A percentile compares a stretch with the other conserved stretches of the same genome.
phyloP scores from a whole-genome alignment of 2,113 vertebrate genomes.

The Centropus unirufus region DNA sequence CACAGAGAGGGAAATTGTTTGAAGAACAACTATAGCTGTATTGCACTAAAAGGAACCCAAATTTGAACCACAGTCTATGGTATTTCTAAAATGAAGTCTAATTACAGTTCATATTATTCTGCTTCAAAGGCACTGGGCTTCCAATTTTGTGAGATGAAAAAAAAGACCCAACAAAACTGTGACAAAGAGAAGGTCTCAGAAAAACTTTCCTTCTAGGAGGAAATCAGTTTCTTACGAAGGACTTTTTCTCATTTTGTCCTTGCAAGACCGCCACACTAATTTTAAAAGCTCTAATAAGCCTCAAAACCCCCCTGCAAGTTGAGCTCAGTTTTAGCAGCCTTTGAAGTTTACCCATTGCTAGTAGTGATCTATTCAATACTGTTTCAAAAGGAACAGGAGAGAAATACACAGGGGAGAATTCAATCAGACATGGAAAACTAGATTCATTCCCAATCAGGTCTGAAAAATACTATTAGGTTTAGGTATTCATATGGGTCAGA shows the following conservation, averaged over 20 bases:
- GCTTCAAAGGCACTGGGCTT: background rate
- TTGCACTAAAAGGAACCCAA: background rate
- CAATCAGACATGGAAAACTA: background rate
- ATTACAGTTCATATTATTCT: background rate
- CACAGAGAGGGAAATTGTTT: background rate
- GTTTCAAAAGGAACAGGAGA: background rate
- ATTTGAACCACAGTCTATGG: background rate
- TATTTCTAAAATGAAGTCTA: background rate
- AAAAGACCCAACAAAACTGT: background rate
- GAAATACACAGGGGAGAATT: background rate
- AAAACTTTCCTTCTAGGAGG: background rate
- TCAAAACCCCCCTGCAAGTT: background rate
- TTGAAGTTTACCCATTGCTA: background rate
- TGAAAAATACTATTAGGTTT: background rate
- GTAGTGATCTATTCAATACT: background rate
- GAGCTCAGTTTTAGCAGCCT: conserved; percentile 14
- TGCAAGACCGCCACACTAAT: background rate
- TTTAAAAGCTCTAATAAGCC: conserved; percentile 22
- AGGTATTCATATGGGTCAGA: background rate
- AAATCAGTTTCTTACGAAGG: background rate
- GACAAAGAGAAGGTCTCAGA: background rate
- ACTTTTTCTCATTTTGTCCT: background rate
- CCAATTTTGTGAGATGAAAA: conserved; percentile 14
- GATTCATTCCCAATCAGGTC: background rate
- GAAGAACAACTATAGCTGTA: background rate